Evolutionary conservation across 2,113 vertebrate genomes (phyloP).

Genomic region (Otocyon megalotis): DNA sequence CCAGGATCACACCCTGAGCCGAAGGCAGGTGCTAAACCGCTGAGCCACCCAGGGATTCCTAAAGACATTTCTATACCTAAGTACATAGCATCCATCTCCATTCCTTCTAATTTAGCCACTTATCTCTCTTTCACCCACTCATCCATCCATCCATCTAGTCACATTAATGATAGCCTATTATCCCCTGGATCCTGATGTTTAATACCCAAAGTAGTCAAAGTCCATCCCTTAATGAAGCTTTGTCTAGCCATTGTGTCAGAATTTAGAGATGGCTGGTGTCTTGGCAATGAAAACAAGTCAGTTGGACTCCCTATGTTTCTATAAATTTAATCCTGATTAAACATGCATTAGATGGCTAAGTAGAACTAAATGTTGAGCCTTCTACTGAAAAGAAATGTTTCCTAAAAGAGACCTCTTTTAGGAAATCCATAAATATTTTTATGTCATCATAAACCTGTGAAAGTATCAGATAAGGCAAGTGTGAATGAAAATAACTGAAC

Average conservation of each 20-base stretch:
- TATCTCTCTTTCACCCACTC: background rate
- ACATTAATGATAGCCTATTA: background rate
- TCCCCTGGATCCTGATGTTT: background rate
- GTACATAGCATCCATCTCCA: background rate
- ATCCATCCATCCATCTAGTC: background rate
- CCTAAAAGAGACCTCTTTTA: background rate
- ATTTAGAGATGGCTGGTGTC: background rate
- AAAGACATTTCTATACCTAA: background rate
- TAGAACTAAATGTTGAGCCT: background rate
- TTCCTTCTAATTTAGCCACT: background rate
- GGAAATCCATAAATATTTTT: too few relatives aligned
- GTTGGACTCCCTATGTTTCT: background rate
- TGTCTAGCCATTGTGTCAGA: background rate
- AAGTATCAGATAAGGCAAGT: background rate
- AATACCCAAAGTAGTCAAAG: background rate
- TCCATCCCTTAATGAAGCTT: background rate
- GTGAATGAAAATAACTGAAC: constrained; percentile 35
- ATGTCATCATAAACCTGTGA: background rate
- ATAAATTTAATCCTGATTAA: background rate
- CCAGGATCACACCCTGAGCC: too few relatives aligned
- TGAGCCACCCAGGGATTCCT: too few relatives aligned
- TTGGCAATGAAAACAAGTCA: background rate
- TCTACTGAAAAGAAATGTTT: background rate
- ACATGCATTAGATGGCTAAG: background rate
- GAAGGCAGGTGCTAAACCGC: too few relatives aligned